Conservation (phyloP, 2,888 invertebrate genomes). For the Apamea epomidion region DNA sequence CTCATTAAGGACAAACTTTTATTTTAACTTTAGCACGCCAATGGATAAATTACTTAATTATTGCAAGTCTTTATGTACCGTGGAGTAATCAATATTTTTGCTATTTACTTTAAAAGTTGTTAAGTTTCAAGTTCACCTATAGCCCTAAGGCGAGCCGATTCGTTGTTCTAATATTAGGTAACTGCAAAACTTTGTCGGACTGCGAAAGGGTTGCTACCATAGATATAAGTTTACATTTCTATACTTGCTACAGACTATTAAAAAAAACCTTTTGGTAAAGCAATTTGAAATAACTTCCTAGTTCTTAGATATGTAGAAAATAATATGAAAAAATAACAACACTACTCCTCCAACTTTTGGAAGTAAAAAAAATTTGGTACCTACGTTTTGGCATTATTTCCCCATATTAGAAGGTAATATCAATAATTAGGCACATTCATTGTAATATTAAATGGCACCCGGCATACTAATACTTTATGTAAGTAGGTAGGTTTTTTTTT, state of each 20-base stretch:
- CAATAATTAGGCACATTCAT: background rate
- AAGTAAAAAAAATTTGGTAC: background rate
- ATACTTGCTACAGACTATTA: background rate
- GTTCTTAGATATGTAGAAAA: background rate
- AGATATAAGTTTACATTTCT: too few relatives aligned
- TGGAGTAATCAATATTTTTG: constrained; percentile 46
- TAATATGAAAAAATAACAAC: too few relatives aligned
- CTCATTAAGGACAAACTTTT: constrained; percentile 25
- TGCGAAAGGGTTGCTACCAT: constrained; percentile 3
- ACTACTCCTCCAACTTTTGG: background rate
- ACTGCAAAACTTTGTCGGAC: constrained; percentile 31
- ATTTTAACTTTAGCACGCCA: background rate
- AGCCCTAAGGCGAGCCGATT: constrained; percentile 20
- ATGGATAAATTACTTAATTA: constrained; percentile 41
- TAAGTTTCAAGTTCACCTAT: constrained; percentile 24
- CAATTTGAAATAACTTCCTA: background rate
- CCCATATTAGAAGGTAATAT: background rate
- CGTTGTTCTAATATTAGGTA: constrained; percentile 39
- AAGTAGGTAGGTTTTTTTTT: background rate
- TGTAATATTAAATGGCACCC: too few relatives aligned
- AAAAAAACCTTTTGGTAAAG: background rate
- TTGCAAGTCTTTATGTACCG: constrained; percentile 13
- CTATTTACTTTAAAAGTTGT: constrained; percentile 43
- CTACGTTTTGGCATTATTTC: background rate
- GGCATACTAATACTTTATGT: background rate